Percentiles rank a stretch among this genome's conserved stretches.
These are phyloP conservation scores for Hemistola chrysoprasaria DNA, from an alignment of 2,888 invertebrate genomes.

Conservation along the genomic window DNA sequence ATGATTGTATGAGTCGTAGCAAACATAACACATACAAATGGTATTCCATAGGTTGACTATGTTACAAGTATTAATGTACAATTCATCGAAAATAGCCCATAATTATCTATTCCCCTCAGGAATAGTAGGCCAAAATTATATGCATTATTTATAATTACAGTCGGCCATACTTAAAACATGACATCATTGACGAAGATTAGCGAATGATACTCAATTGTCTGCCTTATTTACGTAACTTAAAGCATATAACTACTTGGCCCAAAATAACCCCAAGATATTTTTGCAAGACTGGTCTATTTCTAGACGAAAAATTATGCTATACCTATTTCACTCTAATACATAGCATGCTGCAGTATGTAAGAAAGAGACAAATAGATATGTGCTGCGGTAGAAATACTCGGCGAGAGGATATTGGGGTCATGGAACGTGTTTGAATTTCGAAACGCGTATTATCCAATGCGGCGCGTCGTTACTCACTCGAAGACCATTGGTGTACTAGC, in stretches of 20 bases:
- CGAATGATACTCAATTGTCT: conserved; percentile 7
- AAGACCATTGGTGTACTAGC: conserved; percentile 56
- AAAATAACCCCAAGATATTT: conserved; percentile 42
- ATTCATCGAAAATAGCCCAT: conserved; percentile 4
- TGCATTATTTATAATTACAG: conserved; percentile 14
- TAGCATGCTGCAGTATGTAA: conserved; percentile 35
- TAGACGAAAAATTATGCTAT: conserved; percentile 43
- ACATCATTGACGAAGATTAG: conserved; percentile 8
- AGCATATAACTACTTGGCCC: conserved; percentile 22
- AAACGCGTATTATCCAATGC: conserved; percentile 76
- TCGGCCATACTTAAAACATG: conserved; percentile 19
- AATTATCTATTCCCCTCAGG: conserved; percentile 12
- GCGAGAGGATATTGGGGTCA: conserved; percentile 70
- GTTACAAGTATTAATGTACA: not conserved
- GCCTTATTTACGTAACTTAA: conserved; percentile 10
- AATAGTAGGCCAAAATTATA: conserved; percentile 26
- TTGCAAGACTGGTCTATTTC: conserved; percentile 44
- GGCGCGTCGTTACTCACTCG: conserved; percentile 58
- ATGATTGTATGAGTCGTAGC: no score
- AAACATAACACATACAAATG: no score
- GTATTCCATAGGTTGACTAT: no score
- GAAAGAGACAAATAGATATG: conserved; percentile 54
- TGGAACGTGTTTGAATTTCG: conserved; percentile 80
- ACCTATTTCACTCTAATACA: conserved; percentile 49
- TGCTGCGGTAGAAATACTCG: conserved; percentile 38